Evolutionary conservation across 2,113 vertebrate species (phyloP), one percentile per base, ranked within the genome.

Genomic region (Chitala chitala): DNA sequence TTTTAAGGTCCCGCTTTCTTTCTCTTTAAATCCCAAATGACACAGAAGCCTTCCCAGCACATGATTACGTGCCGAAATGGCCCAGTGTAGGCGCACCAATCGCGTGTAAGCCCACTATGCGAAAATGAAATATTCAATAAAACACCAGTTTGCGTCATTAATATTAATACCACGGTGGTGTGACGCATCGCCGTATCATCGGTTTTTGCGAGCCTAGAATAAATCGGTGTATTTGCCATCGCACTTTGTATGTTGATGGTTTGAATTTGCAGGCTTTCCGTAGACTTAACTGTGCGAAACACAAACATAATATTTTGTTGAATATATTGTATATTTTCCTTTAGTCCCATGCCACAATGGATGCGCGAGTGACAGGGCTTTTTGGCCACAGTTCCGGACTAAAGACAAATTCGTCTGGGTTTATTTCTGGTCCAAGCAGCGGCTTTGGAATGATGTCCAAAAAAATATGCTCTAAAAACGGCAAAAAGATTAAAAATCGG

Each of bases 401-500:
- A 12, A 61, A 36, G 58, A 12, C 58, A 33, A 61, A 17, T 38
- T 17, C 58, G 31, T 33, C 26, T 5, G 58, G 29, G 58, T 6
- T 20, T 38, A 13, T 38, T 33, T 63, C 15, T 33, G 20, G 1
- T 1, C 82, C 70, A 31, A 82, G 76, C 20, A 83, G 81, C 40
- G 82, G 86, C 53, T 73, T 81, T 31, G 83, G 73, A 24, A 20
- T 69, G 61, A 50, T 79, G 12, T 61, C 81, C 3, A 87, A 84
- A 76, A 90, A 89, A 36, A 12, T 78, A 15, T 70, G 33, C 24
- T 36, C 77, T 0, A 92, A 89, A 76, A 88, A 75, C 69, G 85
- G 80, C 82, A 92, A 93, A 65, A 96, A 92, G 83, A 76, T 86
- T 59, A 95, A 93, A 80, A 86, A 86, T 75, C 89, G 95, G 0